Conservation (phyloP, 2,797 vertebrate genomes). For the Ptychadena robeensis region DNA sequence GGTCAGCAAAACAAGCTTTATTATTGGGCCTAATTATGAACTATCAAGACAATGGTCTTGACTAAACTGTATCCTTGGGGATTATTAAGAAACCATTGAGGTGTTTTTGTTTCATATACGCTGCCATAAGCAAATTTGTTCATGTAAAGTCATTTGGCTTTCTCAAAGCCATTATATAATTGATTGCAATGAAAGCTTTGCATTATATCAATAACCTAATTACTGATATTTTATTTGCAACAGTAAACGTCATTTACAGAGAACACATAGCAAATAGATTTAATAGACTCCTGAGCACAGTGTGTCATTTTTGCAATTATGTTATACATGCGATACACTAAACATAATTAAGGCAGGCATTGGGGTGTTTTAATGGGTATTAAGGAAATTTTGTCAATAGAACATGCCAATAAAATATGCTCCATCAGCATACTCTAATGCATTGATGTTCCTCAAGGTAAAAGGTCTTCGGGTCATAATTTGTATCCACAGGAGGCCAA, state of each 20-base stretch:
- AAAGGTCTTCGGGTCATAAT: not conserved
- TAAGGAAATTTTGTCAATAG: conserved; percentile 23
- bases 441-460: not conserved
- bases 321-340: conserved; percentile 43
- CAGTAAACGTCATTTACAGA: conserved; percentile 50
- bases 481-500: not conserved
- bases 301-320: conserved; percentile 48
- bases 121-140: conserved; percentile 63
- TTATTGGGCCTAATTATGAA: conserved; percentile 83
- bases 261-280: conserved; percentile 45
- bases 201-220: conserved; percentile 58
- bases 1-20: conserved; percentile 81
- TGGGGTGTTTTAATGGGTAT: conserved; percentile 49
- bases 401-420: conserved; percentile 17
- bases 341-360: conserved; percentile 53
- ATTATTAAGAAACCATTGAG: conserved; percentile 77
- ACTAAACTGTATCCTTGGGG: conserved; percentile 77
- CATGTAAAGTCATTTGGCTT: conserved; percentile 52
- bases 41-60: conserved; percentile 81
- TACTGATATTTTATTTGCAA: conserved; percentile 59
- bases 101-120: conserved; percentile 72
- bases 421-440: conserved; percentile 17
- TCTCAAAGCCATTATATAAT: conserved; percentile 52
- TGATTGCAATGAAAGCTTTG: conserved; percentile 54
- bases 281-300: conserved; percentile 52